Evolutionary conservation across 30 jellyfish, hydroid and myxozoan genomes (phyloP), one percentile per base, ranked within the genome.

Genomic region (Rhopilema esculentum): DNA sequence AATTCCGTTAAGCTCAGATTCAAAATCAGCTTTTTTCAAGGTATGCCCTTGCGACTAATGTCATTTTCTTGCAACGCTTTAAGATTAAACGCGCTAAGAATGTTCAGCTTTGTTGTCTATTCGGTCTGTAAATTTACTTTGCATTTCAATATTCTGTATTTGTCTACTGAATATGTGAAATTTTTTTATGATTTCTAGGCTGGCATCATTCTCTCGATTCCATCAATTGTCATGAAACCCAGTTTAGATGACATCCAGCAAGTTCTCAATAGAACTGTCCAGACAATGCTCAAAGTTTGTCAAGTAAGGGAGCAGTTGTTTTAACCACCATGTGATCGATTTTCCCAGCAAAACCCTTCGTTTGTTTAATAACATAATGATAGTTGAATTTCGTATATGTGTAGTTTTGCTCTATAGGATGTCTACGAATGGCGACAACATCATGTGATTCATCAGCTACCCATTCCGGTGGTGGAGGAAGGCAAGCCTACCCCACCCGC

Each of bases 341-440:
- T 51, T 51, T 51, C 85, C 4, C 73, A 75, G 31, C 27, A 40
- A 17, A 62, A 52, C 50, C 73, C 75, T 6, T 19, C 8, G 72
- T 85, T 92, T 89, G 92, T 48, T 6, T 31, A 72, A 26, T 69
- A 75, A 20, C 49, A 30, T 21, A 50, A 57, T 20, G n/a, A n/a
- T n/a, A n/a, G n/a, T 8, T 23, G 83, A 27, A 72, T 6, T 29
- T 26, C 21, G 18, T 29, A 29, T 27, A 16, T 72, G 1, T 24
- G 28, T 72, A 1, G 16, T 57, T 30, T 79, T 62, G 28, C 22
- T 70, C 19, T 70, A 16, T 23, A 84, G 93, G 84, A 84, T 30
- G 92, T 91, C 25, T 91, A 83, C 71, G 97, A 91, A 74, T 91
- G 97, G 97, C 72, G 80, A 27, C 91, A 91, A 21, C 97, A 91